Evolutionary conservation across 1,140 invertebrate genomes (phyloP), one percentile per base, ranked within the genome.

Genomic region (Berghia stephanieae): DNA sequence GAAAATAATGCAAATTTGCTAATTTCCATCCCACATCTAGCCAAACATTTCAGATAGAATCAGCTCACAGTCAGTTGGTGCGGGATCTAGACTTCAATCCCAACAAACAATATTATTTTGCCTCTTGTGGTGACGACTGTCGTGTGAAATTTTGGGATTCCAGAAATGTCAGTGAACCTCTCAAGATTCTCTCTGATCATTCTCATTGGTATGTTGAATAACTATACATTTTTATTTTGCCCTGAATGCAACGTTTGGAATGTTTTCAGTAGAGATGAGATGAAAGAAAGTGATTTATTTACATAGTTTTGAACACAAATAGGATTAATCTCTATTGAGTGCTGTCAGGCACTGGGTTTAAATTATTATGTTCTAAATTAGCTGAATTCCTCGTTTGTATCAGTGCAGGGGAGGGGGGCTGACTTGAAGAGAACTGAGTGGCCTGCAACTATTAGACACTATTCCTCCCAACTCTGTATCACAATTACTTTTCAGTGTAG

Each of bases 51-150:
- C 91, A 89, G 70, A 95, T 99, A 83, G 93, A 95, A 78, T 93
- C 94, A 80, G 94, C 95, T 10, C 97, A 99, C 91, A 92, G 93
- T 13, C 96, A 98, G 89, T 91, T 96, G 57, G 93, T 96, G 3
- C 91, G 97, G 79, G 96, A 98, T 88, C 85, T 99, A 24, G 97
- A 99, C 90, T 98, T 98, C 85, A 99, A 99, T 91, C 95, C 96
- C 24, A 99, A 99, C 90, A 94, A 95, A 86, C 96, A 98, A 83
- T 98, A 98, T 86, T 94, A 95, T 86, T 83, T 99, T 77, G 95
- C 95, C 1, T 97, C 94, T 21, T 97, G 96, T 83, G 97, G 97
- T 2, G 97, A 99, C 88, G 97, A 99, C 90, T 96, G 96, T 4
- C 93, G 93, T 55, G 92, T 96, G 43, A 96, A 96, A 87, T 97